phyloP scores from a whole-genome alignment of 2,888 invertebrate genomes.

The Drosophila merina region DNA sequence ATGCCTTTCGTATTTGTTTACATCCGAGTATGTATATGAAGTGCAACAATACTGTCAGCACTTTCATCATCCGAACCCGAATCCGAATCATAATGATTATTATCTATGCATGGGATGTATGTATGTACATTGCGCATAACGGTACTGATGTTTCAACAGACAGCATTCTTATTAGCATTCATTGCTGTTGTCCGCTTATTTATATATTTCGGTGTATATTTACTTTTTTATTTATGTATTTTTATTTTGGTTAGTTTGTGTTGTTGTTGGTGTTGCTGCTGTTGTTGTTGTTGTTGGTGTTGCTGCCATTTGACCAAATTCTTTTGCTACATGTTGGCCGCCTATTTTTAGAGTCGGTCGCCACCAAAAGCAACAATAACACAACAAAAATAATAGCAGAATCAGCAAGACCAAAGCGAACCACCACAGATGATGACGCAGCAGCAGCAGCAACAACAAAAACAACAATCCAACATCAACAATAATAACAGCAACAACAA shows the following conservation, averaged over 20 bases:
- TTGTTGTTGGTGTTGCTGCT: constrained; percentile 5
- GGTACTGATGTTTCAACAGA: constrained; percentile 43
- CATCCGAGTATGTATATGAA: constrained; percentile 17
- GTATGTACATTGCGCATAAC: constrained; percentile 55
- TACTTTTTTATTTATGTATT: constrained; percentile 26
- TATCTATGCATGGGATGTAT: constrained; percentile 10
- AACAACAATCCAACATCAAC: constrained; percentile 13
- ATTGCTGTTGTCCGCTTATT: constrained; percentile 35
- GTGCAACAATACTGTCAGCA: neutral
- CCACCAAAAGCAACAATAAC: constrained; percentile 34
- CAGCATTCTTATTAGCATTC: constrained; percentile 29
- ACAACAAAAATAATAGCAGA: constrained; percentile 16
- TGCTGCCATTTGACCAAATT: constrained; percentile 62
- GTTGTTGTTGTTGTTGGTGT: constrained; percentile 26
- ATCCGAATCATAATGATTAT: neutral
- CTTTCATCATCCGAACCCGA: neutral
- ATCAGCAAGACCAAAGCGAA: constrained; percentile 18
- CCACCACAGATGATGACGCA: constrained; percentile 48
- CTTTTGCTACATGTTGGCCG: constrained; percentile 57
- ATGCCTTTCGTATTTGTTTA: constrained; percentile 39
- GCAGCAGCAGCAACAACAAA: constrained; percentile 18
- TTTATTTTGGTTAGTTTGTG: constrained; percentile 33
- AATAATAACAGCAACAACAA: constrained; percentile 18
- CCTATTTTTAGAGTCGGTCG: constrained; percentile 68
- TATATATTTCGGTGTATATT: constrained; percentile 12